Base-by-base conservation (phyloP, 2,113 vertebrate genomes). In the Ardeotis arabs region DNA sequence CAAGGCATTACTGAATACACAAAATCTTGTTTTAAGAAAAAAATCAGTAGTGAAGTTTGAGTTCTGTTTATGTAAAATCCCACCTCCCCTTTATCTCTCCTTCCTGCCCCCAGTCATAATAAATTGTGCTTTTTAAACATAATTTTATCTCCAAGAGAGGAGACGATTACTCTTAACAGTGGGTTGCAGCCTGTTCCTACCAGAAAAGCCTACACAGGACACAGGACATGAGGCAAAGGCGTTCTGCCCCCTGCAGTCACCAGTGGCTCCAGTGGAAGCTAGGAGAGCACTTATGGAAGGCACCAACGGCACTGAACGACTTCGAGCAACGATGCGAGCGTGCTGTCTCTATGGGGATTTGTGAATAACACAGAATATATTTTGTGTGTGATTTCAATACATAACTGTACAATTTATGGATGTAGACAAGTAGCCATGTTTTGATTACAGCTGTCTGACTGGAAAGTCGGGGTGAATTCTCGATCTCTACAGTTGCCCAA, bases 151-250 rank as follows among this genome's bases (percentile, higher is more conserved):
- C 7, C 23, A 74, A 44, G 29, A 94, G 5, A 58, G 25, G 23
- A 63, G 77, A 16, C 14, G 22, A 33, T 45, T 53, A 8, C n/a
- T 41, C 9, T 37, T 63, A 58, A 13, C 29, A 53, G 16, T 6
- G 55, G n/a, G 28, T 2, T 18, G 74, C 45, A 58, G 35, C 15
- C 33, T 0, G 1, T 52, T 37, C 10, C 47, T 37, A 63, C 5
- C 47, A 25, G 37, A 72, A 49, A 53, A 84, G 8, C 28, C 74
- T 25, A 9, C 35, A 7, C 0, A 39, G 11, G 18, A 8, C 10
- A 9, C 1, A 31, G 22, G 17, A 31, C 18, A 29, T 0, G 3
- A 49, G 35, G 47, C 17, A 31, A 47, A 50, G 62, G 9, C 13
- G 28, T 27, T 35, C 59, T 52, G 49, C 5, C 3, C 18, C 22